phyloP scores from a whole-genome alignment of 2,797 vertebrate species.

The Chromobotia macracanthus region DNA sequence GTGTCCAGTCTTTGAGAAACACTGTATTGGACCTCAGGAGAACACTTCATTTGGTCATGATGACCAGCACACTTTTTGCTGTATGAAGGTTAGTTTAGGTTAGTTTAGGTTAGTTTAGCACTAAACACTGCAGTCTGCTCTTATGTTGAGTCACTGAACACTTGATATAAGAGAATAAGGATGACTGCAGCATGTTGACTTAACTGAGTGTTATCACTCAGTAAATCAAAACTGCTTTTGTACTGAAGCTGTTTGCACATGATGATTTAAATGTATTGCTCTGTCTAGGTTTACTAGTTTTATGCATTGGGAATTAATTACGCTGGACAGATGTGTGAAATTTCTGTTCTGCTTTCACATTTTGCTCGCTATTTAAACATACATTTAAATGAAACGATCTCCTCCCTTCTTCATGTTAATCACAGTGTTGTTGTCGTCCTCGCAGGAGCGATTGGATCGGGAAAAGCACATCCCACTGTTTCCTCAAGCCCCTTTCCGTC shows the following conservation, averaged over 20 bases:
- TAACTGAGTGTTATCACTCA: constrained; percentile 7
- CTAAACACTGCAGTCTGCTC: constrained; percentile 37
- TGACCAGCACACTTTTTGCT: neutral
- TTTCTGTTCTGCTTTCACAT: constrained; percentile 41
- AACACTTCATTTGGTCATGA: neutral
- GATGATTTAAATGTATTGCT: constrained; percentile 19
- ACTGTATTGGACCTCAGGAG: neutral
- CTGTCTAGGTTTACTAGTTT: constrained; percentile 5
- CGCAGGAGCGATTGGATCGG: constrained; percentile 65
- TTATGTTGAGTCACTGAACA: constrained; percentile 49
- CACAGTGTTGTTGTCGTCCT: constrained; percentile 64
- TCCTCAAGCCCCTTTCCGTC: constrained; percentile 60
- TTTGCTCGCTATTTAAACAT: constrained; percentile 69
- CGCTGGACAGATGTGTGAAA: neutral
- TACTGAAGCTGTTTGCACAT: neutral
- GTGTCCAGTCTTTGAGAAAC: neutral
- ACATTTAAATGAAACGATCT: constrained; percentile 67
- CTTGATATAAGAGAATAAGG: constrained; percentile 49
- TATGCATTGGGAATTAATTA: neutral
- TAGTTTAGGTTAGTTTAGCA: constrained; percentile 35
- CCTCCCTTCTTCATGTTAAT: constrained; percentile 57
- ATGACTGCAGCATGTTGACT: constrained; percentile 3
- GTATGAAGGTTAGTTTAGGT: constrained; percentile 64
- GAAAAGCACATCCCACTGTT: constrained; percentile 57
- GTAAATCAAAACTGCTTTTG: neutral